Conservation (phyloP, 2,113 vertebrate species). For the Poeciliopsis retropinna region DNA sequence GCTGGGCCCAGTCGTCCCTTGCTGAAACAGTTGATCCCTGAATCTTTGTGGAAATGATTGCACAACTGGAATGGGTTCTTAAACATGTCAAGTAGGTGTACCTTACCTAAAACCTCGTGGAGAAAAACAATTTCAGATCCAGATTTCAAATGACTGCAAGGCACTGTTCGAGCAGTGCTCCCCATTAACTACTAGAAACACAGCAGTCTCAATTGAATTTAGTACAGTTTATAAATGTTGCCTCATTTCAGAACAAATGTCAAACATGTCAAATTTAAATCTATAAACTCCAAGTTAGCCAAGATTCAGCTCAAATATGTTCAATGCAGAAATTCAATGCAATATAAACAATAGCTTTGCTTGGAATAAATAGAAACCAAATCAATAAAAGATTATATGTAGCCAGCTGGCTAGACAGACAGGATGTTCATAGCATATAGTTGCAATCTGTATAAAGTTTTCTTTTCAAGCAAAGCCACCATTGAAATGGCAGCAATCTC, state of each 20-base stretch:
- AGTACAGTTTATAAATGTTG: not conserved
- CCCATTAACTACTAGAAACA: not conserved
- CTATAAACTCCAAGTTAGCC: not conserved
- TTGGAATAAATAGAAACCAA: no score
- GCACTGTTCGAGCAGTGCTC: not conserved
- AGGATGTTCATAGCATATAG: no score
- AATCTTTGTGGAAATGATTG: slow-evolving; percentile 51
- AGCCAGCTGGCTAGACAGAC: no score
- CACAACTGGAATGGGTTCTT: slow-evolving; percentile 22
- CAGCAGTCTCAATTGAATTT: not conserved
- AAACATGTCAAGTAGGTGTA: slow-evolving; percentile 21
- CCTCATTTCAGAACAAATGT: not conserved
- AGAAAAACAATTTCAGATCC: slow-evolving; percentile 7
- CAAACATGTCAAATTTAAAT: not conserved
- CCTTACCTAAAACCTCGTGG: not conserved
- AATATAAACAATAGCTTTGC: no score
- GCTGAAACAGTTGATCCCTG: slow-evolving; percentile 60
- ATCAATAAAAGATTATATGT: no score
- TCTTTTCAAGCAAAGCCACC: no score
- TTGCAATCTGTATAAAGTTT: no score
- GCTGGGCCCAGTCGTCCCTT: slow-evolving; percentile 44
- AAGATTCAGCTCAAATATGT: not conserved
- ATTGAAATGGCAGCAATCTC: no score
- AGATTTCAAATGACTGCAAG: slow-evolving; percentile 6
- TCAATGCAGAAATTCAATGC: not conserved